phyloP scores from a whole-genome alignment of 2,888 invertebrate species.

The Villa cingulata region DNA sequence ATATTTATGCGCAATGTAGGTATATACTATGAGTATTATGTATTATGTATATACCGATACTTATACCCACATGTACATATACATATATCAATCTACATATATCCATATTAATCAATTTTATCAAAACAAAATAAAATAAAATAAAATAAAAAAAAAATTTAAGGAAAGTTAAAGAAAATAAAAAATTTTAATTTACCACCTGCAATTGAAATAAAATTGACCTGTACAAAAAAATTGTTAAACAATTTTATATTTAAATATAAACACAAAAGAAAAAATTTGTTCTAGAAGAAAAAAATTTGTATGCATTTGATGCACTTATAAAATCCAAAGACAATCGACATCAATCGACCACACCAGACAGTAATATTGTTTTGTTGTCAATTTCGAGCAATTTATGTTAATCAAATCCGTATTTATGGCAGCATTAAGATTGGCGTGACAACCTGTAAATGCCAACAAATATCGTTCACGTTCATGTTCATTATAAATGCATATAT shows the following conservation, averaged over 20 bases:
- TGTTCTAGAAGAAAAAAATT: too few relatives aligned
- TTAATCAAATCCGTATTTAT: slow-evolving; percentile 18
- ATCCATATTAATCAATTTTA: too few relatives aligned
- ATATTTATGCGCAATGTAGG: too few relatives aligned
- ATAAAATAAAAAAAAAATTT: too few relatives aligned
- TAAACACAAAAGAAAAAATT: too few relatives aligned
- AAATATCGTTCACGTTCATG: background rate
- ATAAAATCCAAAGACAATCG: slow-evolving; percentile 13
- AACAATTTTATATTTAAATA: background rate
- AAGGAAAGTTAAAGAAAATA: too few relatives aligned
- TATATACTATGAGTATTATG: too few relatives aligned
- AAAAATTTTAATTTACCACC: too few relatives aligned
- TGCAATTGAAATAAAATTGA: background rate
- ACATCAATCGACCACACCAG: slow-evolving; percentile 13
- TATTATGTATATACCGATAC: too few relatives aligned
- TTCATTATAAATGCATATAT: background rate
- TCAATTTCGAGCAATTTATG: slow-evolving; percentile 19
- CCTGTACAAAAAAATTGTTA: background rate
- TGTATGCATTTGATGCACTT: slow-evolving; percentile 1
- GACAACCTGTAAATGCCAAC: slow-evolving; percentile 9
- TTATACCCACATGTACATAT: too few relatives aligned
- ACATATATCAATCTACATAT: too few relatives aligned
- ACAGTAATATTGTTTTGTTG: slow-evolving; percentile 18
- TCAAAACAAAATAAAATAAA: too few relatives aligned
- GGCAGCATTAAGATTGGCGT: slow-evolving; percentile 9